These are phyloP conservation scores for Leucoraja ocellata DNA, from an alignment of 2,797 vertebrate genomes.

Conservation along the genomic window DNA sequence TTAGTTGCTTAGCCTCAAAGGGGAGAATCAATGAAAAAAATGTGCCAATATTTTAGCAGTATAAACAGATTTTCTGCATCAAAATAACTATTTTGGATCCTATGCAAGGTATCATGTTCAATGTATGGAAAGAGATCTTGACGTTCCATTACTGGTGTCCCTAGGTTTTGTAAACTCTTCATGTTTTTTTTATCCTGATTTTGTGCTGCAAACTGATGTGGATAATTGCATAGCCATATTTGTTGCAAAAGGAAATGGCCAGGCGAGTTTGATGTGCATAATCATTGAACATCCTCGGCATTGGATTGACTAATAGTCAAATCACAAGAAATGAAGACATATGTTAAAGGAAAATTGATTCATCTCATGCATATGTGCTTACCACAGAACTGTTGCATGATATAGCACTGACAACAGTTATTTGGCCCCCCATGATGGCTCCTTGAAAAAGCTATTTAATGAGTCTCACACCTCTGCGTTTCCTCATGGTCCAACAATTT, in stretches of 20 bases:
- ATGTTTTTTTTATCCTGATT: background rate
- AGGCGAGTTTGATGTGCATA: background rate
- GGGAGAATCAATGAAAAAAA: background rate
- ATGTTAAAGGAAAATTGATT: background rate
- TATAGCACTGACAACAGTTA: no score
- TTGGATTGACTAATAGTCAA: background rate
- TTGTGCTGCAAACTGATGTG: background rate
- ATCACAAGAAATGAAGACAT: background rate
- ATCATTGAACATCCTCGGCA: background rate
- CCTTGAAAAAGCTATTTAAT: no score
- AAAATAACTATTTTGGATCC: background rate
- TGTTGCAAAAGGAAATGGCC: background rate
- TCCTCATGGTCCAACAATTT: no score
- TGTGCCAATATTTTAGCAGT: background rate
- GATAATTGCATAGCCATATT: background rate
- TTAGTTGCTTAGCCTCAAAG: background rate
- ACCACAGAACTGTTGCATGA: no score
- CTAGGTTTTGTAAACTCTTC: background rate
- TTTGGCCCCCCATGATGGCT: no score
- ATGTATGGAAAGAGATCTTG: background rate
- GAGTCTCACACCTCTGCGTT: no score
- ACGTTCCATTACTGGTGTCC: background rate
- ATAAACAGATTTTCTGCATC: background rate
- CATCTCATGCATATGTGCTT: background rate
- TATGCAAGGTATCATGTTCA: background rate